Percentiles rank a stretch among this genome's conserved stretches.
phyloP scores from a whole-genome alignment of 37 sponge, comb jelly and placozoan species.

The Dysidea cf. avara region DNA sequence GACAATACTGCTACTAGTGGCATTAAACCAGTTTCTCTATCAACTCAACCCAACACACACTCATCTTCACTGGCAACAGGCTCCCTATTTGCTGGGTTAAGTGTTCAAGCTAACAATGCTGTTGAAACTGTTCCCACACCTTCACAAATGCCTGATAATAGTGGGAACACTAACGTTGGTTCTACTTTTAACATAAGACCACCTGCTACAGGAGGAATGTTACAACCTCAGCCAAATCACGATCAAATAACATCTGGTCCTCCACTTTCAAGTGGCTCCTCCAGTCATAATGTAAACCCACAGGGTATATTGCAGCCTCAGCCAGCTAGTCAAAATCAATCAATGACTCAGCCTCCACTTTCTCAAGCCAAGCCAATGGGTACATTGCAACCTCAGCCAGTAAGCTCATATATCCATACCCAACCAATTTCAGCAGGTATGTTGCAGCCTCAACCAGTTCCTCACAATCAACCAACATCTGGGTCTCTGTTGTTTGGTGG shows the following conservation, averaged over 20 bases:
- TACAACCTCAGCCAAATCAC: neutral
- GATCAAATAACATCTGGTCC: neutral
- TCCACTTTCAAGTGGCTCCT: neutral
- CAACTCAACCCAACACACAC: no score
- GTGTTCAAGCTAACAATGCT: no score
- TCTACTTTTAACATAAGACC: neutral
- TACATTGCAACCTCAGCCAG: neutral
- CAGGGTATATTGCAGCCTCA: neutral
- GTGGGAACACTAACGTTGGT: no score
- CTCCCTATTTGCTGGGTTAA: no score
- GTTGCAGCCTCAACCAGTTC: neutral
- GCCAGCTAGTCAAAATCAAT: neutral
- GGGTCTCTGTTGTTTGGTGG: no score
- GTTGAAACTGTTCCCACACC: no score
- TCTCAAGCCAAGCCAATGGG: neutral
- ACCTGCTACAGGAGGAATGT: neutral
- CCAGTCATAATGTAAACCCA: neutral
- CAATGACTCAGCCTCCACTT: neutral
- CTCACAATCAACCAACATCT: no score
- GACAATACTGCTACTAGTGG: no score
- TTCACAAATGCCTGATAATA: no score
- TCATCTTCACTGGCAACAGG: no score
- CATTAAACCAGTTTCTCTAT: no score
- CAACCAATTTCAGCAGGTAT: neutral
- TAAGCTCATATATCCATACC: neutral